phyloP scores from a whole-genome alignment of 2,797 vertebrate genomes.

The Pangasius djambal region DNA sequence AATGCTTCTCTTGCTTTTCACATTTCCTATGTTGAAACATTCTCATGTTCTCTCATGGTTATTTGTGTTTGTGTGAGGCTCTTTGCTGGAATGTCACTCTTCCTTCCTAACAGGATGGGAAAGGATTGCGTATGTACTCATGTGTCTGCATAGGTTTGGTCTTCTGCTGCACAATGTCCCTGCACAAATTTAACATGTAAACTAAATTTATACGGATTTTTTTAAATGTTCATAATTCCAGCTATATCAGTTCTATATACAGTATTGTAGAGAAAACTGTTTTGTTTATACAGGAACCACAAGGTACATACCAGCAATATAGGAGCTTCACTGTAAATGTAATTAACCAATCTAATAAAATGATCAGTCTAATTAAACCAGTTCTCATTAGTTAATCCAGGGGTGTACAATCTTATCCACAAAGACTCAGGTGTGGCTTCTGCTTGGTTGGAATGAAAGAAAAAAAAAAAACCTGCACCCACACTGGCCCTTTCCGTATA shows the following conservation, averaged over 20 bases:
- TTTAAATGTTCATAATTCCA: background rate
- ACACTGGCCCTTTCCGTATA: no score
- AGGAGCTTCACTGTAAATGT: background rate
- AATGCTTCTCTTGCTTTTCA: background rate
- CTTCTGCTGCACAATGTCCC: background rate
- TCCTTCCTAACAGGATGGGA: constrained; percentile 8
- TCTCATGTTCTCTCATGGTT: background rate
- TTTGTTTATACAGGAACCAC: background rate
- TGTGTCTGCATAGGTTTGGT: background rate
- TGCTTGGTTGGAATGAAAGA: no score
- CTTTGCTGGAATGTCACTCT: background rate
- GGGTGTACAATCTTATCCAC: no score
- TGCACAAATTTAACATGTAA: background rate
- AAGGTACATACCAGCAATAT: background rate
- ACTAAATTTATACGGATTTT: background rate
- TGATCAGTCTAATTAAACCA: background rate
- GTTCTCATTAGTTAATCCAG: no score
- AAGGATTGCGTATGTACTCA: background rate
- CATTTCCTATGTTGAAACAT: background rate
- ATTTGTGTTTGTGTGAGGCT: background rate
- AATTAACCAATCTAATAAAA: background rate
- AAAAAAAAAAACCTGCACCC: no score
- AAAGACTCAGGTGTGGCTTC: no score
- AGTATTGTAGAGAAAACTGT: background rate
- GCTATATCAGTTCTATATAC: background rate